Evolutionary conservation across 1,140 invertebrate species (phyloP).

Genomic region (Drosophila parabipectinata): DNA sequence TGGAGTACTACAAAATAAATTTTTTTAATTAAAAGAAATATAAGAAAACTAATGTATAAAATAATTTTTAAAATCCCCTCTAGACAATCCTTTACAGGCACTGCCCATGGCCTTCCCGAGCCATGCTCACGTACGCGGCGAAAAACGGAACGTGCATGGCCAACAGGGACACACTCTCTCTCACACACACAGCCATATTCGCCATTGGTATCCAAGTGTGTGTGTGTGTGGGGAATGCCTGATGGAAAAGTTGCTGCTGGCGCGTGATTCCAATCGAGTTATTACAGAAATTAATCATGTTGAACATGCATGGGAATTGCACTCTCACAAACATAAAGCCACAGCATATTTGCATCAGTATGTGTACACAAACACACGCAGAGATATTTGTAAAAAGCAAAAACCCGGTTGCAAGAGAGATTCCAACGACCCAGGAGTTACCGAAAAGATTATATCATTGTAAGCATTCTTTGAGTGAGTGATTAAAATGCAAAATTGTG

Average conservation of each 20-base stretch:
- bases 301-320: conserved; percentile 82
- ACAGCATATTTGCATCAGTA: conserved; percentile 75
- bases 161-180: conserved; percentile 53
- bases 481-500: conserved; percentile 69
- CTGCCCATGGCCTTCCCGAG: conserved; percentile 1
- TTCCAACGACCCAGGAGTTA: conserved; percentile 21
- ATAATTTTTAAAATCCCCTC: background rate
- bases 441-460: conserved; percentile 73
- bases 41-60: too few relatives aligned
- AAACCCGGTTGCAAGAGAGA: conserved; percentile 25
- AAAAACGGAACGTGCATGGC: conserved; percentile 71
- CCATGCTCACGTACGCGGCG: conserved; percentile 60
- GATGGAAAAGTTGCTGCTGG: conserved; percentile 81
- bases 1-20: too few relatives aligned
- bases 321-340: conserved; percentile 49
- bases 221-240: conserved; percentile 64
- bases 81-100: background rate
- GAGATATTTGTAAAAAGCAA: conserved; percentile 27
- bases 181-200: conserved; percentile 15
- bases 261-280: conserved; percentile 82
- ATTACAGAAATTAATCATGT: conserved; percentile 83
- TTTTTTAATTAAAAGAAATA: background rate
- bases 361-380: conserved; percentile 24
- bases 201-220: background rate
- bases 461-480: conserved; percentile 79